Evolutionary conservation across 2,113 vertebrate species (phyloP), one percentile per base, ranked within the genome.

Genomic region (Zosterops hypoxanthus): DNA sequence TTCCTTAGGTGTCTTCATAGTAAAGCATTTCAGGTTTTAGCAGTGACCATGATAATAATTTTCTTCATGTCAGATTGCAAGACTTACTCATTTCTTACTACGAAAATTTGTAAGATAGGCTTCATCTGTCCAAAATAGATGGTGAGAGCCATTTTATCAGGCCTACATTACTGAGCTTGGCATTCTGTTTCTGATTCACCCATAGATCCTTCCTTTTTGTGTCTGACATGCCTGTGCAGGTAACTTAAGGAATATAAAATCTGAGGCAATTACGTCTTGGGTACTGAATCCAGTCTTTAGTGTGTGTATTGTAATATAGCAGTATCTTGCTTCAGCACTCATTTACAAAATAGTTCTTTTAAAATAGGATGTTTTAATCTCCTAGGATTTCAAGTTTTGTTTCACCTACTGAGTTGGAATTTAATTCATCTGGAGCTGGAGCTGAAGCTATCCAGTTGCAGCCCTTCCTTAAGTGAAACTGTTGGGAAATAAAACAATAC

Each of bases 331-430:
- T 94, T 95, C 73, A 82, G 31, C 20, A 71, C 19, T 95, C 33
- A 25, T 88, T 95, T 89, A 2, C 86, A 91, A 95, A 83, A 77
- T 63, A 70, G 33, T 18, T 96, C 64, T 95, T 61, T 53, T 33
- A 3, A 31, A 72, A 72, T 59, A 26, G 25, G 23, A 26, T 88
- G 33, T 41, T 92, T 83, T 88, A 81, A 59, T 96, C 52, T 92
- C 66, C 26, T 36, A 89, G 60, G 47, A 63, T 86, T 92, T 86
- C 50, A 70, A 89, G 44, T 61, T 91, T 89, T 91, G 64, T 89
- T 96, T 96, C 91, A 68, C 60, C 42, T 92, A 47, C 21, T 0
- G 11, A 34, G 50, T 20, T 84, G 41, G 26, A 84, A 65, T 89
- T 94, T 55, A 66, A 59, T 91, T 92, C 26, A 59, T 66, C 29